Base-by-base conservation (phyloP, 1,140 invertebrate genomes). In the Drosophila biarmipes region DNA sequence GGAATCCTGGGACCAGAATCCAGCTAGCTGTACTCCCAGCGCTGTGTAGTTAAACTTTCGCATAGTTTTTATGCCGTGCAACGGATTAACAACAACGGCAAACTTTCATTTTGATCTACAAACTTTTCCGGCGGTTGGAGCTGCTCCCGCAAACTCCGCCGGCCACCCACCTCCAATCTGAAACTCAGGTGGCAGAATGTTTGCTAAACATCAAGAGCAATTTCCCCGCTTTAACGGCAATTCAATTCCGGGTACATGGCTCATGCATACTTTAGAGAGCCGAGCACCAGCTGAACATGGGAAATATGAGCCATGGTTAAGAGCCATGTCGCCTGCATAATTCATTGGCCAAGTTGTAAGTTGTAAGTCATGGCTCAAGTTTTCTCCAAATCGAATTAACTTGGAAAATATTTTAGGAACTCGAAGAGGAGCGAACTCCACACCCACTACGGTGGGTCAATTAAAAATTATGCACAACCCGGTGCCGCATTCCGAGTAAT, bases 61-160 rank as follows among this genome's bases (percentile, higher is more conserved):
- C 82, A 87, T 87, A 89, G 82, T 89, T 87, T 86, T 82, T 82
- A 82, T 87, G 84, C 84, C 78, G 58, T 89, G 79, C 84, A 84
- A 77, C 79, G 84, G 84, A 89, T 89, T 89, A 89, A 89, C 84
- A 89, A 84, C 72, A 87, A 78, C 82, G 78, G 78, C 78, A 87
- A 86, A 82, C 69, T 86, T 86, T 86, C 69, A 75, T 66, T 87
- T 87, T 86, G 78, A 86, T 86, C 82, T 86, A 61, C 78, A 87
- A 86, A 86, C 82, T 86, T 86, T 86, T 61, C 71, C 62, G 61
- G 71, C 66, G 57, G 45, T 81, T 74, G 48, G 52, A 57, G 73
- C 40, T 21, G 62, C 38, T 38, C 15, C 29, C n/a, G 12, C 35
- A 19, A 8, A 14, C 29, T n/a, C 12, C 31, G n/a, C n/a, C n/a